A percentile compares a stretch with the other conserved stretches of the same genome.
These are phyloP conservation scores for Rotaria sp. DNA, from an alignment of 2,888 invertebrate species.

Conservation along the genomic window DNA sequence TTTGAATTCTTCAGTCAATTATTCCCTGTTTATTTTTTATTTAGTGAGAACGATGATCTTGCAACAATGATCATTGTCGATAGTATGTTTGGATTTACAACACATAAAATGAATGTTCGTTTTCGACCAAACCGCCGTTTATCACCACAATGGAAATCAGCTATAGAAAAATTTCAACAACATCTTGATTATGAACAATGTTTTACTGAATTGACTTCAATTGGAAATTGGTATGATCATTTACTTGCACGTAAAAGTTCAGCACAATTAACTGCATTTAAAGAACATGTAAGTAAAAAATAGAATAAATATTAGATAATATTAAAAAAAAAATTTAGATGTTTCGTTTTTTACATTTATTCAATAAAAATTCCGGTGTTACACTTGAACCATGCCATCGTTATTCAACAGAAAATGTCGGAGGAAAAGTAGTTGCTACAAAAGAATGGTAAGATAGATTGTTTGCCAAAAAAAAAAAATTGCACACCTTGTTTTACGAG, in stretches of 20 bases:
- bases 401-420: conserved; percentile 87
- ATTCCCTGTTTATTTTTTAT: not conserved
- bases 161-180: conserved; percentile 75
- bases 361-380: conserved; percentile 87
- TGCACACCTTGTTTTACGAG: no score
- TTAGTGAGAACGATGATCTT: conserved; percentile 83
- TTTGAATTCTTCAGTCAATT: not conserved
- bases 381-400: conserved; percentile 86
- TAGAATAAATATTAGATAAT: not conserved
- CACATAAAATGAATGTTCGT: conserved; percentile 82
- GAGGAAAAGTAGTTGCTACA: conserved; percentile 90
- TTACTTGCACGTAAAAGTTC: conserved; percentile 56
- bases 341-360: conserved; percentile 74
- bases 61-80: conserved; percentile 89
- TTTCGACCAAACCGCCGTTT: conserved; percentile 72
- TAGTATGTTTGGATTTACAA: conserved; percentile 83
- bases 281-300: conserved; percentile 67
- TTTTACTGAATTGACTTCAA: conserved; percentile 66
- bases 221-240: conserved; percentile 69
- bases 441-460: conserved; percentile 69
- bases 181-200: conserved; percentile 82
- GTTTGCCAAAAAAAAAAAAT: not conserved
- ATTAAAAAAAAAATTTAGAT: conserved; percentile 56
- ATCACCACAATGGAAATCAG: conserved; percentile 67
- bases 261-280: conserved; percentile 69